These are phyloP conservation scores for Zalophus californianus DNA, from an alignment of 2,797 vertebrate species.

Conservation along the genomic window DNA sequence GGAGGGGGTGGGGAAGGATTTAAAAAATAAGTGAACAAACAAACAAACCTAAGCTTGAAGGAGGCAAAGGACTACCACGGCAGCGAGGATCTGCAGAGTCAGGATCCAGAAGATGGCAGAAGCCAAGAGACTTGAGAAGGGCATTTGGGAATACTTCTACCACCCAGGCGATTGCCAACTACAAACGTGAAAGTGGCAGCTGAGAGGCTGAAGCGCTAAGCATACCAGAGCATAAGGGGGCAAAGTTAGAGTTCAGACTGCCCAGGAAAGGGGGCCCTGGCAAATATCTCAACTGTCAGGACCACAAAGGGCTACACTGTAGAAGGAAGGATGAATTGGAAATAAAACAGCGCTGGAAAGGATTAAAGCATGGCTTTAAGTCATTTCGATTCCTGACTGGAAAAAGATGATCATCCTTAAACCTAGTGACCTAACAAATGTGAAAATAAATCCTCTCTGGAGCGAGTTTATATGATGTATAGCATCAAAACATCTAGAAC, in stretches of 20 bases:
- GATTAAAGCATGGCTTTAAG: conserved; percentile 30
- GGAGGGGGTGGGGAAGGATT: not conserved
- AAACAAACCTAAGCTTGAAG: not conserved
- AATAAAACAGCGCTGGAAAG: conserved; percentile 6
- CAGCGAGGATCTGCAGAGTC: conserved; percentile 52
- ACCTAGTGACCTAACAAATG: conserved; percentile 51
- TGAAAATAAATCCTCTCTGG: conserved; percentile 42
- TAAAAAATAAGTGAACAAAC: not conserved
- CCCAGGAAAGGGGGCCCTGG: not conserved
- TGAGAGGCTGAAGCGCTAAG: conserved; percentile 57
- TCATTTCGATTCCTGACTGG: conserved; percentile 24
- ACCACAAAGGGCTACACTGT: not conserved
- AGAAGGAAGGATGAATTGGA: not conserved
- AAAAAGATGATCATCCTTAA: not conserved
- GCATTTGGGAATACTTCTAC: not conserved
- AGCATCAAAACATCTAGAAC: conserved; percentile 42
- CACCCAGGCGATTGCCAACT: not conserved
- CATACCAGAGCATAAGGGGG: not conserved
- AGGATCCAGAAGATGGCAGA: conserved; percentile 54
- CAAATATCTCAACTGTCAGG: conserved; percentile 35
- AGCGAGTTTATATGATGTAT: conserved; percentile 18
- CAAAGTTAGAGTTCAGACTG: not conserved
- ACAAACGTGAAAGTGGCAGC: conserved; percentile 27
- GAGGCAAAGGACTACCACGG: conserved; percentile 44
- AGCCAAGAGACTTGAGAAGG: conserved; percentile 5